These are phyloP conservation scores for Empis livida DNA, from an alignment of 2,888 invertebrate species.

Conservation along the genomic window DNA sequence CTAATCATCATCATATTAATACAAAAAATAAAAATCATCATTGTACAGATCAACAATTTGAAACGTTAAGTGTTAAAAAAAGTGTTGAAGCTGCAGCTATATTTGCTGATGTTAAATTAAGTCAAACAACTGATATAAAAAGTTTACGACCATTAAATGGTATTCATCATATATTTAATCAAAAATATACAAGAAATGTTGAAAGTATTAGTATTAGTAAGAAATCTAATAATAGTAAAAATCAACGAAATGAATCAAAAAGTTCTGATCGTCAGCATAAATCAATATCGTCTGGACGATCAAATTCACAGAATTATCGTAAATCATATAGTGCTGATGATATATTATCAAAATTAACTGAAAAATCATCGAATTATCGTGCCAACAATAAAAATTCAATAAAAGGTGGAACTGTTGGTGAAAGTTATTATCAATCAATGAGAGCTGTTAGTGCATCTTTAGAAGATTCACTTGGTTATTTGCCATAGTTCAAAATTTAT, in stretches of 20 bases:
- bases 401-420: slow-evolving; percentile 6
- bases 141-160: slow-evolving; percentile 26
- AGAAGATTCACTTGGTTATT: slow-evolving; percentile 38
- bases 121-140: slow-evolving; percentile 55
- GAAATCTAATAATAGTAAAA: slow-evolving; percentile 16
- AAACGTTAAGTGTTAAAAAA: slow-evolving; percentile 74
- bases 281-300: slow-evolving; percentile 3
- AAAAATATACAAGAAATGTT: slow-evolving; percentile 4
- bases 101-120: slow-evolving; percentile 62
- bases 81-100: slow-evolving; percentile 79
- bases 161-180: slow-evolving; percentile 8
- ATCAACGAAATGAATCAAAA: slow-evolving; percentile 6
- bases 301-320: background rate
- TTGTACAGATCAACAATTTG: slow-evolving; percentile 44
- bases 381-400: background rate
- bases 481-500: slow-evolving; percentile 25
- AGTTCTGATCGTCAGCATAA: slow-evolving; percentile 13
- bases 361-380: slow-evolving; percentile 20
- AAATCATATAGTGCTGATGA: slow-evolving; percentile 31
- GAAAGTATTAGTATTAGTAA: background rate
- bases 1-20: slow-evolving; percentile 15
- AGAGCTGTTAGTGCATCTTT: slow-evolving; percentile 34
- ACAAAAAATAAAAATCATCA: slow-evolving; percentile 19
- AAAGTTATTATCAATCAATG: slow-evolving; percentile 32
- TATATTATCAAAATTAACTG: slow-evolving; percentile 27